Percentiles rank a stretch among this genome's conserved stretches.
These are phyloP conservation scores for Brachionus koreanus DNA, from an alignment of 1,140 invertebrate genomes.

Conservation along the genomic window DNA sequence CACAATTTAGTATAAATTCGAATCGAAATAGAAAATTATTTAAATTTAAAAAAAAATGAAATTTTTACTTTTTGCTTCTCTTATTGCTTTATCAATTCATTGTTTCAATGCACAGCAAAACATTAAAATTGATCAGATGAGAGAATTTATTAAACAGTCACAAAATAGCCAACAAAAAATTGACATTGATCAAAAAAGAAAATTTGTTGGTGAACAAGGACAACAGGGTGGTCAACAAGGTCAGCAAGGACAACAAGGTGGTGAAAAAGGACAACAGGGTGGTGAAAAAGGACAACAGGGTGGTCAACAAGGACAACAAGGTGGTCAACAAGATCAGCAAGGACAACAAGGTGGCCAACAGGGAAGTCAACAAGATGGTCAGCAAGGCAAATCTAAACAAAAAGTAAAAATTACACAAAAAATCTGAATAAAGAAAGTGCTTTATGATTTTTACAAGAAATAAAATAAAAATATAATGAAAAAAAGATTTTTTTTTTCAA, in stretches of 20 bases:
- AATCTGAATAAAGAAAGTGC: no score
- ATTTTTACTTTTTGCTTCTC: not conserved
- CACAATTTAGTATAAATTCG: no score
- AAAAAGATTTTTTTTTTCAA: no score
- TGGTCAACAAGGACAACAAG: not conserved
- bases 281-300: not conserved
- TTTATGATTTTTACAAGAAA: no score
- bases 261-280: not conserved
- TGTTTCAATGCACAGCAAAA: not conserved
- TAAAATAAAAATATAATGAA: no score
- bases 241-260: not conserved
- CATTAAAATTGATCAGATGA: not conserved
- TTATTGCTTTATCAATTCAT: not conserved
- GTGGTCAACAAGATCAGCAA: no score
- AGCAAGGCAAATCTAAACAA: no score
- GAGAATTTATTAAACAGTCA: not conserved
- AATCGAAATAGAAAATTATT: no score
- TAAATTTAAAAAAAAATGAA: not conserved
- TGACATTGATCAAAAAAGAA: not conserved
- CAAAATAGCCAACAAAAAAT: not conserved
- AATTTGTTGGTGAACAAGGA: not conserved
- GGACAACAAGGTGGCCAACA: not conserved
- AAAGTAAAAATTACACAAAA: no score
- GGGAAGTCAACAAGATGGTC: no score
- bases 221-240: no score